Evolutionary conservation across 2,113 vertebrate species (phyloP).

Genomic region (Cyprinus carpio): DNA sequence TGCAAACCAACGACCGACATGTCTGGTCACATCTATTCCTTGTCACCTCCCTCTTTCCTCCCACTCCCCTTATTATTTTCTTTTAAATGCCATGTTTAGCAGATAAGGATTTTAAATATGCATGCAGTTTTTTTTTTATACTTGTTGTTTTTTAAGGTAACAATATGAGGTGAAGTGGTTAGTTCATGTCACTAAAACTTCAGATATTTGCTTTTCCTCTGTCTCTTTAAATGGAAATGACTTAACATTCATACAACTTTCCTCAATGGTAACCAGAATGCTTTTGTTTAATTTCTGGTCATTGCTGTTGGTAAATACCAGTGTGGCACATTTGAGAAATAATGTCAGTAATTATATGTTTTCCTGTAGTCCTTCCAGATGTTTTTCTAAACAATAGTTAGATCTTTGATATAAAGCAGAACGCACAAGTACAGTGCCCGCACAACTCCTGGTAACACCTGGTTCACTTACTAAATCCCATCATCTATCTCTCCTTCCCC

Average conservation of each 20-base stretch:
- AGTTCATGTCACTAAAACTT: neutral
- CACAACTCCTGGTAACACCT: constrained; percentile 42
- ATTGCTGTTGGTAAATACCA: neutral
- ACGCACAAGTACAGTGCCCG: neutral
- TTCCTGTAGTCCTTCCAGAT: constrained; percentile 17
- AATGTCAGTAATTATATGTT: constrained; percentile 18
- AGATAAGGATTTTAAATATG: neutral
- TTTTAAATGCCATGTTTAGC: neutral
- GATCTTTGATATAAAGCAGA: constrained; percentile 15
- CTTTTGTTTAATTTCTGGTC: neutral
- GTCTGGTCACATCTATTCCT: constrained; percentile 13
- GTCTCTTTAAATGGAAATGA: neutral
- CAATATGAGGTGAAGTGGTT: neutral
- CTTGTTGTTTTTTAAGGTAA: neutral
- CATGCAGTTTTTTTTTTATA: neutral
- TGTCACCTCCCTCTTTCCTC: neutral
- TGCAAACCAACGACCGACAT: constrained; percentile 12
- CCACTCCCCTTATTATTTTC: constrained; percentile 6
- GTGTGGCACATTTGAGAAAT: constrained; percentile 11
- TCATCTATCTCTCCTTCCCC: constrained; percentile 38
- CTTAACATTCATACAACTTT: neutral
- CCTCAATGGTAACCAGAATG: neutral
- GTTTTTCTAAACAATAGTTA: neutral
- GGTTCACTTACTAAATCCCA: constrained; percentile 41
- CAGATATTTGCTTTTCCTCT: neutral